Evolutionary conservation across 2,113 vertebrate species (phyloP), one percentile per base, ranked within the genome.

Genomic region (Alosa alosa): DNA sequence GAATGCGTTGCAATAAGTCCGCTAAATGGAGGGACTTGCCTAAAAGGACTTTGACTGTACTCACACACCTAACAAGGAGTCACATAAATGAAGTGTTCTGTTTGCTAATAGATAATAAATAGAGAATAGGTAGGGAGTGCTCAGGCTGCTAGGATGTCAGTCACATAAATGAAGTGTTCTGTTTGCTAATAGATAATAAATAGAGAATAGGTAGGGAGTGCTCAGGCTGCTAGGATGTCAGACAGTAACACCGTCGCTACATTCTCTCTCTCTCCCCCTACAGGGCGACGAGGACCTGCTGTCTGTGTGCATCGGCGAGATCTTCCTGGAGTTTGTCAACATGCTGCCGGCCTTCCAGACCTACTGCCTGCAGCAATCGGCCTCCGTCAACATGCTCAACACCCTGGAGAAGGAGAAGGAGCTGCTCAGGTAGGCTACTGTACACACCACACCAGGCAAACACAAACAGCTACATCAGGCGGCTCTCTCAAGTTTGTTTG

Each of bases 341-440:
- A 98, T 98, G 97, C 94, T 98, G 81, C 97, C 97, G 0, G 96
- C 97, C 45, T 98, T 98, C 91, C 97, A 97, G 94, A 97, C 96
- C n/a, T 98, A 98, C 93, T 98, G 97, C 88, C 95, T 98, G 64
- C 97, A 97, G 92, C 97, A 98, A 91, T 96, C 96, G 81, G 95
- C 96, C 88, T 97, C 97, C 0, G 95, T 97, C 89, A 97, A 96
- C 88, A 95, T 96, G 95, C 97, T 98, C 88, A 97, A 97, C 1
- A 87, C 96, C 0, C 93, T 98, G 93, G 97, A 98, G 93, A 98
- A 97, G 88, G 97, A 98, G 94, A 98, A 98, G 49, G 97, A 98
- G 84, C 92, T 98, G 86, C 96, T 98, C 88, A 96, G 97, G 97
- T 98, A 92, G 89, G 87, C 8, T 39, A 50, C 17, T 18, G 10